Base-by-base conservation (phyloP, 2,888 invertebrate genomes). In the Pollenia amentaria region DNA sequence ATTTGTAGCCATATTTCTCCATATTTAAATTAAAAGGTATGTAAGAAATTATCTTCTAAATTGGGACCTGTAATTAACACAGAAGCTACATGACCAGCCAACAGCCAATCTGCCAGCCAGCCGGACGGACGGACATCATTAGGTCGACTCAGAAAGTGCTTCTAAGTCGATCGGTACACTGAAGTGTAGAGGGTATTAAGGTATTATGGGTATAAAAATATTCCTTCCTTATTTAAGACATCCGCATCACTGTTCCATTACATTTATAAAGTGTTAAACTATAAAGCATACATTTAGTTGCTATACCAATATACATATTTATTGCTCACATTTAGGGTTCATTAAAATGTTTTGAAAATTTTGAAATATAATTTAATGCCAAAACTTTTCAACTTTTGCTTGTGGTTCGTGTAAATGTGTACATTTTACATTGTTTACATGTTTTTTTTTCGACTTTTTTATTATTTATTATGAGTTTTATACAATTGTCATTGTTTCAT, bases 401-500 rank as follows among this genome's bases (percentile, higher is more conserved):
- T 76, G 82, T 18, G 72, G 64, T 80, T 64, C 51, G 72, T 80
- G 72, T 62, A 70, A 70, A 72, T 72, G 48, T 18, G 44, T 46
- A 21, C 12, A 12, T 62, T 12, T 60, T 73, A 60, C 46, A 73
- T n/a, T 73, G 57, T 73, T 42, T 53, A 69, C n/a, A 18, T 53
- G 16, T 21, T 40, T 38, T 44, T 64, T 11, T 57, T 21, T 53
- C 14, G 1, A 0, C 21, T 4, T 67, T 67, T 55, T 46, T 16
- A 29, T 29, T 29, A 29, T 57, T 69, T 40, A 46, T 12, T 14
- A 46, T 38, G 8, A 29, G 9, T 72, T 80, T 14, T 18, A 21
- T 21, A 53, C 75, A 82, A 69, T 82, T 82, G 82, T 76, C 62
- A 82, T 76, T 76, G 62, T 82, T 76, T 60, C 53, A 64, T 53